Percentiles rank a stretch among this genome's conserved stretches.
phyloP scores from a whole-genome alignment of 1,140 invertebrate genomes.

The Orius insidiosus region DNA sequence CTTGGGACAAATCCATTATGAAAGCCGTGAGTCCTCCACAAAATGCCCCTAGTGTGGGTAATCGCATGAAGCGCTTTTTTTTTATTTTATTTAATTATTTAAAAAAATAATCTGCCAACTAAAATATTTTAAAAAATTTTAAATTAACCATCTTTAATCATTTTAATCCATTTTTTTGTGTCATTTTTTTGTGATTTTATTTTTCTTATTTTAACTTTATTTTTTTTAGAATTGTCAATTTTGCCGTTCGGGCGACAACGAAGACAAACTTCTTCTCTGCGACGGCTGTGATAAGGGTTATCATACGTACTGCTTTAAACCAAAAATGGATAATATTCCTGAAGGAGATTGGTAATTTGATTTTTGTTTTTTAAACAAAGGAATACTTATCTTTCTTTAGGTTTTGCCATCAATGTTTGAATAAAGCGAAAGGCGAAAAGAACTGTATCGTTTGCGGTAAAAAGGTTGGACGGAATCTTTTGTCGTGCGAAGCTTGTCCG shows the following conservation, averaged over 20 bases:
- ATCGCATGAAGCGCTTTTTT: conserved; percentile 27
- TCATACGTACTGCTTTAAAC: conserved; percentile 96
- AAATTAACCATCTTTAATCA: too few species aligned
- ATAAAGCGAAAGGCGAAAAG: conserved; percentile 78
- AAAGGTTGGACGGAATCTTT: conserved; percentile 52
- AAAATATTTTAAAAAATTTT: too few species aligned
- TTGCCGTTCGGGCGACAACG: conserved; percentile 87
- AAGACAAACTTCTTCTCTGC: conserved; percentile 84
- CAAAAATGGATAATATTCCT: conserved; percentile 87
- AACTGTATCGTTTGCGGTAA: conserved; percentile 81
- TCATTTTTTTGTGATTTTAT: conserved; percentile 17
- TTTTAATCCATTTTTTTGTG: not conserved
- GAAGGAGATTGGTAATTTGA: conserved; percentile 95
- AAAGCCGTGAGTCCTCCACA: conserved; percentile 66
- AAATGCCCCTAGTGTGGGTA: conserved; percentile 22
- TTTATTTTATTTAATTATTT: conserved; percentile 25
- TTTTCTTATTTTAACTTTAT: too few species aligned
- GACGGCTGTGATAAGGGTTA: conserved; percentile 96
- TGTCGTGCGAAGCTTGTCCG: conserved; percentile 75
- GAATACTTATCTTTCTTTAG: too few species aligned
- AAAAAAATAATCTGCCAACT: not conserved
- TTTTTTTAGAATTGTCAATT: conserved; percentile 88
- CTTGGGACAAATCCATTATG: conserved; percentile 98
- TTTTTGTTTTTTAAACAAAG: too few species aligned
- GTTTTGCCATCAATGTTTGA: conserved; percentile 92